These are phyloP conservation scores for Plutomurus gul DNA, from an alignment of 1,140 invertebrate species.

Conservation along the genomic window DNA sequence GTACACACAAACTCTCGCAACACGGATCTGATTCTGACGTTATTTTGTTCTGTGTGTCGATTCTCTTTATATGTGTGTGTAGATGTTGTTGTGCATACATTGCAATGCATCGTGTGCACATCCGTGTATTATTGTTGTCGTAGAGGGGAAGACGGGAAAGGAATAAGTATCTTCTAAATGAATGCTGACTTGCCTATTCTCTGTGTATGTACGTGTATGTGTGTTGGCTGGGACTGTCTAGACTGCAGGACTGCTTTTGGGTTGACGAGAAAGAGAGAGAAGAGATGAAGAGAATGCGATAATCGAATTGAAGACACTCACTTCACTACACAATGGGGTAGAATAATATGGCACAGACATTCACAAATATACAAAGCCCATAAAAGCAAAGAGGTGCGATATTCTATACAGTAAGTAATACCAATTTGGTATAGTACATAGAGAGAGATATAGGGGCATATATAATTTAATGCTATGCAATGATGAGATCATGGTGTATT, in stretches of 20 bases:
- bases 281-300: neutral
- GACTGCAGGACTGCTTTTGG: neutral
- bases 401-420: neutral
- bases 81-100: too few species aligned
- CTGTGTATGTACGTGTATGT: neutral
- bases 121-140: too few species aligned
- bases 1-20: too few species aligned
- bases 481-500: too few species aligned
- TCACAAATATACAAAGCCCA: neutral
- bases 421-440: neutral
- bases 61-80: too few species aligned
- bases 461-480: too few species aligned
- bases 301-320: neutral
- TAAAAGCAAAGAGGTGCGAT: conserved; percentile 9
- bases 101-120: too few species aligned
- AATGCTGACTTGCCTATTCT: neutral
- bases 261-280: too few species aligned
- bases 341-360: neutral
- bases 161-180: too few species aligned
- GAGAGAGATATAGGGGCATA: neutral
- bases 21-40: too few species aligned
- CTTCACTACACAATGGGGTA: neutral
- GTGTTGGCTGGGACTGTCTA: neutral
- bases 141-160: too few species aligned
- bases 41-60: too few species aligned